These are phyloP conservation scores for Belgica antarctica DNA, from an alignment of 2,888 invertebrate species.

Conservation along the genomic window DNA sequence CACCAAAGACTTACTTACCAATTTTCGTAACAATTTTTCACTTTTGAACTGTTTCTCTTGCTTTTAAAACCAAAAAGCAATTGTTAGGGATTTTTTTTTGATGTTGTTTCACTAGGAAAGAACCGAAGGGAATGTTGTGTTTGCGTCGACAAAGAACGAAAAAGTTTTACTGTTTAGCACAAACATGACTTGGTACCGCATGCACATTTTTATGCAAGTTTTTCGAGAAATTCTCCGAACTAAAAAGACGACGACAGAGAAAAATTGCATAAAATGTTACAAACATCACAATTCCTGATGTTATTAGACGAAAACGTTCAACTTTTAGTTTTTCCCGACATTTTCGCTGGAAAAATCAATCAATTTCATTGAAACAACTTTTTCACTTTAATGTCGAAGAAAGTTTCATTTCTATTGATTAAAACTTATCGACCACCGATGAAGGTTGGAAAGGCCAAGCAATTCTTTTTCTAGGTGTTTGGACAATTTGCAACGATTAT, in stretches of 20 bases:
- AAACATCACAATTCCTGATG: not conserved
- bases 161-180: slow-evolving; percentile 17
- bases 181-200: slow-evolving; percentile 15
- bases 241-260: not conserved
- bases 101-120: not conserved
- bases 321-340: not conserved
- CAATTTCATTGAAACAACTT: not conserved
- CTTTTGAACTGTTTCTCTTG: not conserved
- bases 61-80: slow-evolving; percentile 31
- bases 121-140: not conserved
- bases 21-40: not conserved
- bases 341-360: not conserved
- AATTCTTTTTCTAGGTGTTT: too few species aligned
- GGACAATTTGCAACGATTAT: slow-evolving; percentile 21
- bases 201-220: slow-evolving; percentile 13
- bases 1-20: not conserved
- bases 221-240: not conserved
- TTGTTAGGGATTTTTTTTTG: slow-evolving; percentile 20
- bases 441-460: not conserved
- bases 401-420: not conserved
- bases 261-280: slow-evolving; percentile 17
- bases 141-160: not conserved
- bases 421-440: not conserved
- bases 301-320: not conserved
- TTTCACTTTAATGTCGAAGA: not conserved